These are phyloP conservation scores for Lacanobia oleracea DNA, from an alignment of 2,888 invertebrate species.

Conservation along the genomic window DNA sequence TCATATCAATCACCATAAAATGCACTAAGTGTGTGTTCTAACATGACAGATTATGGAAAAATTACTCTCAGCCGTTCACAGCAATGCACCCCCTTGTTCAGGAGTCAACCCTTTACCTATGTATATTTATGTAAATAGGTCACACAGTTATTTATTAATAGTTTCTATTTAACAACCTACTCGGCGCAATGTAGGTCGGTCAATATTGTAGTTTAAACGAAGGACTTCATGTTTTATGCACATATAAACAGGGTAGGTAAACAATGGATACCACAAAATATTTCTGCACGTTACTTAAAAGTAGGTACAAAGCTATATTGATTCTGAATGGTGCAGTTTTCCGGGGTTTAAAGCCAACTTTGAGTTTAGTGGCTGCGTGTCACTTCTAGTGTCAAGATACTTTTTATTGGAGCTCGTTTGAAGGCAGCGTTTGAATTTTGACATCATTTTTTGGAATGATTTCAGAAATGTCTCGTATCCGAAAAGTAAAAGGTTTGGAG, in stretches of 20 bases:
- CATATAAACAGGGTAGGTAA: conserved; percentile 3
- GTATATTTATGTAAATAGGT: conserved; percentile 39
- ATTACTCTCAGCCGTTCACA: not conserved
- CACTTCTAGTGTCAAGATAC: conserved; percentile 33
- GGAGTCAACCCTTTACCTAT: conserved; percentile 10
- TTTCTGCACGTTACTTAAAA: conserved; percentile 12
- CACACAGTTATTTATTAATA: conserved; percentile 54
- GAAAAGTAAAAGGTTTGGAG: no score
- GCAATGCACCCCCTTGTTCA: not conserved
- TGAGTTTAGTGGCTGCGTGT: conserved; percentile 17
- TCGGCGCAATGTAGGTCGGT: conserved; percentile 29
- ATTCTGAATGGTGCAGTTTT: conserved; percentile 14
- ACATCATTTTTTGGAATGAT: conserved; percentile 8
- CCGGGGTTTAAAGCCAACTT: not conserved
- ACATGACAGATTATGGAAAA: not conserved
- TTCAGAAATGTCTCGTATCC: not conserved
- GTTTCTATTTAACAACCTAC: conserved; percentile 41
- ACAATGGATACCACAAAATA: conserved; percentile 10
- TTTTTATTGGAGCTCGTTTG: conserved; percentile 41
- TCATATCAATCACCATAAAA: conserved; percentile 2
- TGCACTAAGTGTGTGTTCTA: not conserved
- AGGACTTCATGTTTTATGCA: conserved; percentile 29
- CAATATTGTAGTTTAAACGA: conserved; percentile 30
- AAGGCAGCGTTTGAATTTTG: conserved; percentile 10
- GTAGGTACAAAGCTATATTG: not conserved